phyloP scores from a whole-genome alignment of 1,140 invertebrate genomes.

The Drosophila ercepeae region DNA sequence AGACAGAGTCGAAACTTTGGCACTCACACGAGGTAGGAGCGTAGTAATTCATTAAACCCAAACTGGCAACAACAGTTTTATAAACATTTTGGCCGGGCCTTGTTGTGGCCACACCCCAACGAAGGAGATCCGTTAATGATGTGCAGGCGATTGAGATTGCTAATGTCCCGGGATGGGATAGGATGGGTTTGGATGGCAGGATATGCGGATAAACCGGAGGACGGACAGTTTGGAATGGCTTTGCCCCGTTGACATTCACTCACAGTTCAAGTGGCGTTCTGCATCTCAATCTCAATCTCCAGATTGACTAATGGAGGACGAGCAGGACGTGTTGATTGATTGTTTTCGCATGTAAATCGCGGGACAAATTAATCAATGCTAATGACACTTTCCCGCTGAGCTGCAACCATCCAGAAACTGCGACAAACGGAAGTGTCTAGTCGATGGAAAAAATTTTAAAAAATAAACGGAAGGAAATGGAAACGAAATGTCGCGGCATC shows the following conservation, averaged over 20 bases:
- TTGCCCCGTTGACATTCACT: conserved; percentile 48
- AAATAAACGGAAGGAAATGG: conserved; percentile 5
- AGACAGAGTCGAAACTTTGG: conserved; percentile 34
- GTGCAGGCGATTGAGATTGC: conserved; percentile 70
- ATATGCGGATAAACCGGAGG: conserved; percentile 3
- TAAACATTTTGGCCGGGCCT: conserved; percentile 48
- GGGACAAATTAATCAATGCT: conserved; percentile 83
- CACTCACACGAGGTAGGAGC: conserved; percentile 17
- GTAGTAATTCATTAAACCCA: conserved; percentile 69
- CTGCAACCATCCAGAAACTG: conserved; percentile 60
- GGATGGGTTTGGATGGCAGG: conserved; percentile 9
- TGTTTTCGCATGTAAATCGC: conserved; percentile 83
- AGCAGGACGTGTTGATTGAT: conserved; percentile 79
- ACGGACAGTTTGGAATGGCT: conserved; percentile 42
- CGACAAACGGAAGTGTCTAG: conserved; percentile 48
- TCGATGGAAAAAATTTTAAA: conserved; percentile 1
- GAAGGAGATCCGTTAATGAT: conserved; percentile 66
- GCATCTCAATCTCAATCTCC: conserved; percentile 75
- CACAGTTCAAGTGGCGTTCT: conserved; percentile 60
- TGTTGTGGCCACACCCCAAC: conserved; percentile 36
- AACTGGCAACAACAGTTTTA: conserved; percentile 46
- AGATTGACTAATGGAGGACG: conserved; percentile 75
- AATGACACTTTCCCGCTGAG: conserved; percentile 75
- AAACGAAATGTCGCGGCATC: conserved; percentile 7
- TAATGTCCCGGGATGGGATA: conserved; percentile 48